These are phyloP conservation scores for Aspidiotus rigidus DNA, from an alignment of 2,888 invertebrate genomes.

Conservation along the genomic window DNA sequence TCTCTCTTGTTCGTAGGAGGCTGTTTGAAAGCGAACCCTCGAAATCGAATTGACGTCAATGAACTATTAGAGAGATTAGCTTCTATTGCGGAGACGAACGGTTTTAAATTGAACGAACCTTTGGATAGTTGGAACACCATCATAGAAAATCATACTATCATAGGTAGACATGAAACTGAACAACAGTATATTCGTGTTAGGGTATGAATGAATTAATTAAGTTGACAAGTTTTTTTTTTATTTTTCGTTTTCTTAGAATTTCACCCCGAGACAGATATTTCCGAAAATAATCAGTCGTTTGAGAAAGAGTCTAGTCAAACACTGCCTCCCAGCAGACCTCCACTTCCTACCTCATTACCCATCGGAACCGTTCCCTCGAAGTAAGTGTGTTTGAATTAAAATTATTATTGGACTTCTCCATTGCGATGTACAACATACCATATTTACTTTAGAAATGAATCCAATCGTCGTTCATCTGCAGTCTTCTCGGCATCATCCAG, in stretches of 20 bases:
- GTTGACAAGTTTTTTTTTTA: no score
- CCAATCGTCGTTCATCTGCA: neutral
- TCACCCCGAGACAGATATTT: no score
- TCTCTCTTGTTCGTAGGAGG: constrained; percentile 51
- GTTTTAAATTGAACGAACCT: constrained; percentile 71
- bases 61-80: constrained; percentile 75
- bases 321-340: constrained; percentile 41
- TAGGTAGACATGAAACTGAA: neutral
- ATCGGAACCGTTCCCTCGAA: neutral
- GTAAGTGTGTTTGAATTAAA: neutral
- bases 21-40: constrained; percentile 68
- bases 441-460: neutral
- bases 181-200: neutral
- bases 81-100: constrained; percentile 77
- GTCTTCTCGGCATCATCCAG: neutral
- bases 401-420: neutral
- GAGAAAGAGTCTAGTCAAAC: constrained; percentile 31
- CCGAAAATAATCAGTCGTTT: neutral
- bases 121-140: constrained; percentile 48
- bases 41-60: constrained; percentile 60
- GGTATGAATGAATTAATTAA: no score
- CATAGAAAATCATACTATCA: constrained; percentile 10
- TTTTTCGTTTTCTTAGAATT: no score
- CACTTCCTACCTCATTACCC: constrained; percentile 36
- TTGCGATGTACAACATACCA: neutral